A percentile compares a stretch with the other conserved stretches of the same genome.
These are phyloP conservation scores for Odocoileus virginianus DNA, from an alignment of 2,113 vertebrate species.

Conservation along the genomic window DNA sequence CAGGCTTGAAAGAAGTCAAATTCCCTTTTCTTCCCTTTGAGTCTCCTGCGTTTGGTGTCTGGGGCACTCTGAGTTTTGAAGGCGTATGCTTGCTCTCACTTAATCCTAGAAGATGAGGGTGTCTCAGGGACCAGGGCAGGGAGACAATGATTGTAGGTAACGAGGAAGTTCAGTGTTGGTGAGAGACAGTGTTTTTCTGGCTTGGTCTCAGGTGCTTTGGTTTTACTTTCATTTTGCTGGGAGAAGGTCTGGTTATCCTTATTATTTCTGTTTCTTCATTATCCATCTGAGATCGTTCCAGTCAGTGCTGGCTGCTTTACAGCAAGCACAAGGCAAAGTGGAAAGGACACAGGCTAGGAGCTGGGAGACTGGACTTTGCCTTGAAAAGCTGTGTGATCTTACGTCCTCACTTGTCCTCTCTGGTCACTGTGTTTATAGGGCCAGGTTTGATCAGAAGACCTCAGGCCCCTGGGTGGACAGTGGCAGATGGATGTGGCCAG, in stretches of 20 bases:
- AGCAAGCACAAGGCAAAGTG: neutral
- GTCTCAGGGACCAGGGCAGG: neutral
- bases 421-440: neutral
- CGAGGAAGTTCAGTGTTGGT: neutral
- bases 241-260: neutral
- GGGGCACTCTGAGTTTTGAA: neutral
- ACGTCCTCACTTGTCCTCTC: neutral
- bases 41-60: neutral
- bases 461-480: neutral
- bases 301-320: neutral
- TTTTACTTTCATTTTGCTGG: neutral
- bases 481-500: neutral
- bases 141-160: neutral
- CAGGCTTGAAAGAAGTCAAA: neutral
- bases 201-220: neutral
- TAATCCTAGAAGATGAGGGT: neutral
- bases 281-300: neutral
- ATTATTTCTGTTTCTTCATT: neutral
- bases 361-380: neutral
- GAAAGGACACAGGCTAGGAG: neutral
- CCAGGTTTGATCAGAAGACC: neutral
- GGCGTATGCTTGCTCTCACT: neutral
- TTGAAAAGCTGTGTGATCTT: neutral
- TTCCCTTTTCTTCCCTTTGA: neutral
- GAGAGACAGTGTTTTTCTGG: neutral